A percentile compares a stretch with the other conserved stretches of the same genome.
Evolutionary conservation across 92 coral and sea anemone species (phyloP).

Genomic region (Pocillopora grandis): DNA sequence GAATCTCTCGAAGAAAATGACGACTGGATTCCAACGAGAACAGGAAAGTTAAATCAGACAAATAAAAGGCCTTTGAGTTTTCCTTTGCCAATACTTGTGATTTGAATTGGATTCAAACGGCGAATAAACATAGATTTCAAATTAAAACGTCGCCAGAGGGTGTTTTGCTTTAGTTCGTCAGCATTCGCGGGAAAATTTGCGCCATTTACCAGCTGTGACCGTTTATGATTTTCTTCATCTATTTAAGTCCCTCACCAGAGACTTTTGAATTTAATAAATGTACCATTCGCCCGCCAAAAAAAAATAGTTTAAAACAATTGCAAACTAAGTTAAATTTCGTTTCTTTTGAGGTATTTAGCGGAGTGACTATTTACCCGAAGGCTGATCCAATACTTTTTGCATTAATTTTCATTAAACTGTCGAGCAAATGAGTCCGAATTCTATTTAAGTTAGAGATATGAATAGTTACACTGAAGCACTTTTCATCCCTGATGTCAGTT

Average conservation of each 20-base stretch:
- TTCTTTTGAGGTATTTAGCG: too few relatives aligned
- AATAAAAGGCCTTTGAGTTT: slow-evolving; percentile 1
- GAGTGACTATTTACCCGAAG: too few relatives aligned
- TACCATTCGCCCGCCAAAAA: too few relatives aligned
- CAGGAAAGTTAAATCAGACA: background rate
- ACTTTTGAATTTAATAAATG: background rate
- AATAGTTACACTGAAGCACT: background rate
- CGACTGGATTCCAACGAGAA: background rate
- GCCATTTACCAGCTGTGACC: slow-evolving; percentile 19
- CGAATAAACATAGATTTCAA: slow-evolving; percentile 22
- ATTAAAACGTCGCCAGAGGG: slow-evolving; percentile 33
- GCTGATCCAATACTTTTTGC: background rate
- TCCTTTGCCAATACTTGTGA: slow-evolving; percentile 16
- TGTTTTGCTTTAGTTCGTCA: background rate
- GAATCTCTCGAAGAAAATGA: slow-evolving; percentile 6
- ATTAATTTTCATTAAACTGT: background rate
- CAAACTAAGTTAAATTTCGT: too few relatives aligned
- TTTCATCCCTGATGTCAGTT: slow-evolving; percentile 8
- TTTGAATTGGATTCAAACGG: slow-evolving; percentile 28
- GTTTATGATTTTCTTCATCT: background rate
- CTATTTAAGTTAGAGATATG: too few relatives aligned
- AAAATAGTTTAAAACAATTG: too few relatives aligned
- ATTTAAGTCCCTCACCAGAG: slow-evolving; percentile 11
- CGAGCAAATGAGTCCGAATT: too few relatives aligned
- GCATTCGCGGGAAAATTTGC: slow-evolving; percentile 40